These are phyloP conservation scores for Drosophila subsilvestris DNA, from an alignment of 2,888 invertebrate species.

Conservation along the genomic window DNA sequence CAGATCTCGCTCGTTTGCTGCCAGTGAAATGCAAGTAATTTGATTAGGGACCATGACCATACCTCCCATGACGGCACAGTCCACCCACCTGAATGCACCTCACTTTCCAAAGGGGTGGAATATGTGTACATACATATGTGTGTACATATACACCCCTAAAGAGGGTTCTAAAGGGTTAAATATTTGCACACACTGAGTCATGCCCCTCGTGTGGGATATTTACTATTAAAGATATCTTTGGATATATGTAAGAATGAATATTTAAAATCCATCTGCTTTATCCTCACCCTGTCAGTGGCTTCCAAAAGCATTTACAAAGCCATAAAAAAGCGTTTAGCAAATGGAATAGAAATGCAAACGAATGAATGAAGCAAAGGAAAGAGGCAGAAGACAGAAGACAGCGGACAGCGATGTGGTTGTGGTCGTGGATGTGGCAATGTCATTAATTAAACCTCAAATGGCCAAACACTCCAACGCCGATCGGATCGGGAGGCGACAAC, in stretches of 20 bases:
- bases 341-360: conserved; percentile 29
- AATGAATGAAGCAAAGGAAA: conserved; percentile 1
- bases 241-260: background rate
- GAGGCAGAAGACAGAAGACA: background rate
- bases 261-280: background rate
- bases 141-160: background rate
- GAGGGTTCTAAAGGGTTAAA: background rate
- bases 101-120: background rate
- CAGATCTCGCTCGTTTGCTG: conserved; percentile 9
- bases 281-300: conserved; percentile 17
- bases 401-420: background rate
- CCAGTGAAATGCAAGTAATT: conserved; percentile 50
- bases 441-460: conserved; percentile 79
- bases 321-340: conserved; percentile 53
- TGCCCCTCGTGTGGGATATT: background rate
- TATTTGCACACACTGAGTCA: background rate
- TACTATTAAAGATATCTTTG: background rate
- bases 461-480: conserved; percentile 27
- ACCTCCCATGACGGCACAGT: background rate
- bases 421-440: conserved; percentile 34
- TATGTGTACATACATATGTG: no score
- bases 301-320: conserved; percentile 58
- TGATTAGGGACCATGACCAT: conserved; percentile 30
- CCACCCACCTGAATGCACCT: conserved; percentile 1
- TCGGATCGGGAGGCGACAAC: conserved; percentile 30